Percentiles rank a stretch among this genome's conserved stretches.
These are phyloP conservation scores for Melanerpes formicivorus DNA, from an alignment of 2,113 vertebrate species.

Conservation along the genomic window DNA sequence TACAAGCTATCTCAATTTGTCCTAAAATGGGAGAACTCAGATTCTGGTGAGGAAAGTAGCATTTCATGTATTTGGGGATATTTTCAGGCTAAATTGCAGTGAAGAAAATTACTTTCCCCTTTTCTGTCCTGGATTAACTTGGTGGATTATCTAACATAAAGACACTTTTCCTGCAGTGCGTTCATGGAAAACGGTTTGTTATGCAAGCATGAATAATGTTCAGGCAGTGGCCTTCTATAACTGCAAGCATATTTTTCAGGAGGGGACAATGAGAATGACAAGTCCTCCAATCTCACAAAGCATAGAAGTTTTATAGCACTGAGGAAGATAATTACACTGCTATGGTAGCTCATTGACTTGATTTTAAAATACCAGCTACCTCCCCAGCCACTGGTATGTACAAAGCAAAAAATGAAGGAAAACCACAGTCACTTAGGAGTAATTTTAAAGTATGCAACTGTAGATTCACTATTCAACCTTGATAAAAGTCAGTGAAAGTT, in stretches of 20 bases:
- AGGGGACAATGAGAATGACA: not conserved
- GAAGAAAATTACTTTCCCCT: not conserved
- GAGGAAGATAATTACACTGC: not conserved
- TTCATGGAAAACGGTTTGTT: slow-evolving; percentile 9
- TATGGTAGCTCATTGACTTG: not conserved
- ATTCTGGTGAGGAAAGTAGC: not conserved
- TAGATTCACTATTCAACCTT: not conserved
- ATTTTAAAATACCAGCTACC: not conserved
- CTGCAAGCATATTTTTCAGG: slow-evolving; percentile 1
- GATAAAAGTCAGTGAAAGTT: not conserved
- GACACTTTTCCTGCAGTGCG: not conserved
- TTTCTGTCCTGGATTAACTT: slow-evolving; percentile 13
- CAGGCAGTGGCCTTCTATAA: not conserved
- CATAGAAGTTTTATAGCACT: not conserved
- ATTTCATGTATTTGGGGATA: slow-evolving; percentile 1
- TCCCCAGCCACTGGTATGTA: not conserved
- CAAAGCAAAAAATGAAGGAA: not conserved
- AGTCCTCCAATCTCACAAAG: not conserved
- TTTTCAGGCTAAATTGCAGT: not conserved
- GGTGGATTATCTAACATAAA: slow-evolving; percentile 28
- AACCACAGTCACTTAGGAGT: not conserved
- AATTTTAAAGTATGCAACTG: not conserved
- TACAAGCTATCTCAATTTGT: not conserved
- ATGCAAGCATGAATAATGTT: not conserved
- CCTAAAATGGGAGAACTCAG: not conserved